phyloP scores from a whole-genome alignment of 30 jellyfish, hydroid and myxozoan species.

The Nemopilema nomurai region DNA sequence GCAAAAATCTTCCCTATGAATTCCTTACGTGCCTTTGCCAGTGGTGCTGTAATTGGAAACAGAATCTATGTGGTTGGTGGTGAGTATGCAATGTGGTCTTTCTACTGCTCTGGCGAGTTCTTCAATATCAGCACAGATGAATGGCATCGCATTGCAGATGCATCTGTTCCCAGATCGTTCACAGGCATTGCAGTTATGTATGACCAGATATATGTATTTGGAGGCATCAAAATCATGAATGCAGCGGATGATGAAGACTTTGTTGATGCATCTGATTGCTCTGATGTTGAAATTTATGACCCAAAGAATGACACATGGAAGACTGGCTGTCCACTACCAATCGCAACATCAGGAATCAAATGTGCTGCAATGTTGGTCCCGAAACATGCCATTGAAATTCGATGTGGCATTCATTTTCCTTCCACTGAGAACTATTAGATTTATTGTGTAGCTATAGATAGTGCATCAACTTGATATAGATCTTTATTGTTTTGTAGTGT shows the following conservation, averaged over 20 bases:
- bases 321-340: slow-evolving; percentile 79
- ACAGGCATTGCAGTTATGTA: slow-evolving; percentile 67
- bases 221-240: slow-evolving; percentile 82
- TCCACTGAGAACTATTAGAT: not conserved
- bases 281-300: slow-evolving; percentile 87
- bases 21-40: slow-evolving; percentile 94
- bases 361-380: slow-evolving; percentile 70
- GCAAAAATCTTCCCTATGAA: slow-evolving; percentile 94
- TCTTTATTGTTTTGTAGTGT: not conserved
- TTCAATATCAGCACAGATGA: slow-evolving; percentile 87
- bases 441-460: not conserved
- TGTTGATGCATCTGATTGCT: slow-evolving; percentile 91
- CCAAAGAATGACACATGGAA: slow-evolving; percentile 57
- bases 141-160: slow-evolving; percentile 89
- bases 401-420: slow-evolving; percentile 83
- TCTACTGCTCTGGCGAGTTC: slow-evolving; percentile 94
- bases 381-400: slow-evolving; percentile 55
- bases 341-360: slow-evolving; percentile 82
- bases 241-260: slow-evolving; percentile 78
- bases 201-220: slow-evolving; percentile 76
- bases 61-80: slow-evolving; percentile 95
- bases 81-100: slow-evolving; percentile 98
- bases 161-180: slow-evolving; percentile 83
- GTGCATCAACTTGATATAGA: not conserved
- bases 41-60: slow-evolving; percentile 90